Evolutionary conservation across 2,888 invertebrate genomes (phyloP), one percentile per base, ranked within the genome.

Genomic region (Conchocele bisecta): DNA sequence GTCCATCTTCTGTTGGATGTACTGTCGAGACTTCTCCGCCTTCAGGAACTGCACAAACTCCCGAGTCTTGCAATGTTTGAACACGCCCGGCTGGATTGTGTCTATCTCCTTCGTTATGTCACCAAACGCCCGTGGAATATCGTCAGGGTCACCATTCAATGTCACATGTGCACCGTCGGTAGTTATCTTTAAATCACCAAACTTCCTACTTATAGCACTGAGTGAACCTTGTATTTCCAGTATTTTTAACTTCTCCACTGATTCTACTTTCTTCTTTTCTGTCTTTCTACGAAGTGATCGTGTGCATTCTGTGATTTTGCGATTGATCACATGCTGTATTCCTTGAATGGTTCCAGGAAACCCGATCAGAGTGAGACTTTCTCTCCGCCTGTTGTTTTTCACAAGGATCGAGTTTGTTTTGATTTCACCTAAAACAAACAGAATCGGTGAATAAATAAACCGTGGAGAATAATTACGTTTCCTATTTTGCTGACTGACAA

Each of bases 91-190:
- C 37, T 69, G 61, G 28, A 76, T 51, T 48, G 68, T 65, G 24
- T 76, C 76, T 59, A 65, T 72, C 59, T 72, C 76, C 7, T 24
- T 46, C 24, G 61, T 69, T 53, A 76, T 76, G 46, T 76, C 69
- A 15, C 68, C 68, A 37, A 76, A 76, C 33, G 76, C 76, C 29
- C 65, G 65, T 22, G 65, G 61, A 46, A 76, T 68, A 37, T 76
- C 76, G 17, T 57, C 58, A 7, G 76, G 76, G 41, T 76, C 71
- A 37, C 76, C 76, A 37, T 72, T 72, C 6, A 76, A 50, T 22
- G 66, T 72, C 7, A 76, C 63, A 22, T 72, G 69, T 44, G 60
- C 66, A 31, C 69, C 72, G 13, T 72, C 58, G n/a, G 65, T 54
- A 50, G 50, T 51, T 39, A 76, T 76, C 28, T 69, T 65, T 54